A percentile compares a stretch with the other conserved stretches of the same genome.
Evolutionary conservation across 2,113 vertebrate genomes (phyloP).

Genomic region (Tupaia chinensis): DNA sequence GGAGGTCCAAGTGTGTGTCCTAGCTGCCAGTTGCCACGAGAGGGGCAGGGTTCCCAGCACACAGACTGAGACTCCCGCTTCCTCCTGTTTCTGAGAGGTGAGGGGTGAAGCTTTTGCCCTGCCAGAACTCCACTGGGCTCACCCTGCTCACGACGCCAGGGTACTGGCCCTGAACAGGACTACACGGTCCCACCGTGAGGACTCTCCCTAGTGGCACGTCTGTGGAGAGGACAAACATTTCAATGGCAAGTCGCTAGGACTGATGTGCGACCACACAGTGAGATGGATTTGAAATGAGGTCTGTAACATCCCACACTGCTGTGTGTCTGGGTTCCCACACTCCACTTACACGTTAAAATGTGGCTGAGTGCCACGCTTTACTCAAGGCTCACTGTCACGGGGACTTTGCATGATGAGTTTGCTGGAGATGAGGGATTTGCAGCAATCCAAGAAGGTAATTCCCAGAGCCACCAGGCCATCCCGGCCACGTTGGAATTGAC

Average conservation of each 20-base stretch:
- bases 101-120: background rate
- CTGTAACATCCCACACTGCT: background rate
- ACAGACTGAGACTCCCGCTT: background rate
- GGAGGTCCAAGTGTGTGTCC: accelerated
- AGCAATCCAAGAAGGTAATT: slow-evolving; percentile 66
- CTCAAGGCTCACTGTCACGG: background rate
- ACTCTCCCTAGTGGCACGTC: background rate
- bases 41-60: background rate
- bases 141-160: too few relatives aligned
- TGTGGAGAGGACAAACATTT: background rate
- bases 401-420: slow-evolving; percentile 76
- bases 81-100: background rate
- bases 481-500: slow-evolving; percentile 67
- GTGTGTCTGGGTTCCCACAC: background rate
- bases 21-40: background rate
- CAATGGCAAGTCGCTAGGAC: background rate
- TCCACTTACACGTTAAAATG: slow-evolving; percentile 40
- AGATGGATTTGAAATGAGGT: background rate
- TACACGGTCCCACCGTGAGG: accelerated
- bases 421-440: slow-evolving; percentile 78
- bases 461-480: slow-evolving; percentile 69
- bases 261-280: accelerated
- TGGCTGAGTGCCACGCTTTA: background rate
- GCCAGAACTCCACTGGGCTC: background rate
- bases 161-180: background rate